A percentile compares a stretch with the other conserved stretches of the same genome.
Evolutionary conservation across 1,140 invertebrate genomes (phyloP).

Genomic region (Daktulosphaira vitifoliae): DNA sequence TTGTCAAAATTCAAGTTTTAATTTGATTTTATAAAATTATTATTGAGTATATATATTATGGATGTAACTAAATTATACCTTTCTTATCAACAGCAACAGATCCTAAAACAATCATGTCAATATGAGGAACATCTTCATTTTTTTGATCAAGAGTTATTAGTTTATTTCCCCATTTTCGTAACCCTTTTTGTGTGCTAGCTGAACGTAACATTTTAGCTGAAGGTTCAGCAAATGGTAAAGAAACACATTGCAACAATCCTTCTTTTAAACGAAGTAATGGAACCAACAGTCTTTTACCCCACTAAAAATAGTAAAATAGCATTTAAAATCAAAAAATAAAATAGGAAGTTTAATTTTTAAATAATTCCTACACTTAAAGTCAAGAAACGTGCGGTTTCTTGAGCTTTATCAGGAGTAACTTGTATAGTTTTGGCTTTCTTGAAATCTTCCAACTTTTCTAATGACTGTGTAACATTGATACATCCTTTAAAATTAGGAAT

Average conservation of each 20-base stretch:
- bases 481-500: slow-evolving; percentile 58
- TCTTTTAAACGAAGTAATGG: slow-evolving; percentile 55
- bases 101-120: slow-evolving; percentile 70
- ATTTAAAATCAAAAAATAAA: slow-evolving; percentile 8
- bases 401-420: slow-evolving; percentile 57
- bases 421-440: slow-evolving; percentile 53
- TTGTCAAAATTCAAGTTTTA: not conserved
- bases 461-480: slow-evolving; percentile 45
- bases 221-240: slow-evolving; percentile 34
- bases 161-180: slow-evolving; percentile 33
- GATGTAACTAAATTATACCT: slow-evolving; percentile 45
- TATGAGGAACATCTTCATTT: slow-evolving; percentile 34
- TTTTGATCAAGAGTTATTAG: slow-evolving; percentile 37
- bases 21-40: not conserved
- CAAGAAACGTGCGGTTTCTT: slow-evolving; percentile 54
- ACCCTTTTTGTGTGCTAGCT: slow-evolving; percentile 31
- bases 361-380: slow-evolving; percentile 50
- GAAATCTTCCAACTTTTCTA: slow-evolving; percentile 48
- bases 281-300: slow-evolving; percentile 65
- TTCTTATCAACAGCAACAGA: slow-evolving; percentile 71
- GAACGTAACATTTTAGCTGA: slow-evolving; percentile 20
- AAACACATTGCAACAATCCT: slow-evolving; percentile 37
- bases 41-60: too few species aligned
- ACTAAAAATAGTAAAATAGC: slow-evolving; percentile 39
- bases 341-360: not conserved